Conservation (phyloP, 1,140 invertebrate genomes). For the Rhizoglyphus robini region DNA sequence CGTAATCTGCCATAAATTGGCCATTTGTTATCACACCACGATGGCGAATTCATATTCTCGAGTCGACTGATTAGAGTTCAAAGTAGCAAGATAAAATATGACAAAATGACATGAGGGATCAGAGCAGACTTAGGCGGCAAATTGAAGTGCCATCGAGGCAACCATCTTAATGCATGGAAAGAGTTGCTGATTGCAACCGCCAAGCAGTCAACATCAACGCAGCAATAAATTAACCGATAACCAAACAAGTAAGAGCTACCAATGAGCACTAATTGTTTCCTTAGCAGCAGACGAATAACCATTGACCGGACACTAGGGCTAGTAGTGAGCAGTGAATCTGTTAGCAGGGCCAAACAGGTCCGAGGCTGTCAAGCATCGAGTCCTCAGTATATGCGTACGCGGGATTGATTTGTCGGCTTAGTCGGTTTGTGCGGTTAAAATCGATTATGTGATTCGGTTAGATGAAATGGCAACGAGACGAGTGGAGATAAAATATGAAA, state of each 20-base stretch:
- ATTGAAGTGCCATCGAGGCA: background rate
- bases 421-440: background rate
- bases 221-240: background rate
- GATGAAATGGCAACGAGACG: too few species aligned
- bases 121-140: constrained; percentile 4
- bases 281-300: too few species aligned
- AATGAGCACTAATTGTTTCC: too few species aligned
- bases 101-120: constrained; percentile 11
- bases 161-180: background rate
- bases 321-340: too few species aligned
- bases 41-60: background rate
- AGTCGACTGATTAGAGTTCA: background rate
- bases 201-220: background rate
- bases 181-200: background rate
- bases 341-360: too few species aligned
- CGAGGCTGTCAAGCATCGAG: too few species aligned
- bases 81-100: background rate
- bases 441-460: background rate
- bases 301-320: too few species aligned
- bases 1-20: constrained; percentile 8
- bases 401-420: background rate
- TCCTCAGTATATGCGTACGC: too few species aligned
- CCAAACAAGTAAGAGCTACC: too few species aligned
- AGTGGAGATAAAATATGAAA: background rate
- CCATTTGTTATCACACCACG: constrained; percentile 8